Evolutionary conservation across 92 coral and sea anemone species (phyloP), one percentile per base, ranked within the genome.

Genomic region (Actinostola sp.): DNA sequence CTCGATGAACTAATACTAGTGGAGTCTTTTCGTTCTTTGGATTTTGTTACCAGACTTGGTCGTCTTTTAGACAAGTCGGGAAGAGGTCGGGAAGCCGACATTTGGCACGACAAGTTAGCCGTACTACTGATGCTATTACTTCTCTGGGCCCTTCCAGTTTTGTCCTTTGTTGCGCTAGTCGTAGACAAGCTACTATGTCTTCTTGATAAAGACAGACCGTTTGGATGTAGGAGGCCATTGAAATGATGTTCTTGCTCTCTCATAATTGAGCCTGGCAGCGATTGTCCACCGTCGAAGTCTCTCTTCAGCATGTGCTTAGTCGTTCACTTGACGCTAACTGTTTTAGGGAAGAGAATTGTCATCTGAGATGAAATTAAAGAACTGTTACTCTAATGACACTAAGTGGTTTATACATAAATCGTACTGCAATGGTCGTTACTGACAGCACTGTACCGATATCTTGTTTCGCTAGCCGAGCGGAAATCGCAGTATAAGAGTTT

Each of bases 41-140:
- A 52, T 63, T 48, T 67, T 42, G 67, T 56, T 31, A 54, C 44
- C 3, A 86, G 73, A 76, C 92, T 86, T 27, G 92, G 77, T 19
- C 92, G 70, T 64, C 80, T 74, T 61, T 72, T 86, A 1, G 73
- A 21, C 41, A 24, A 0, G 43, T 71, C 77, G 16, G 8, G 19
- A n/a, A n/a, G n/a, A 23, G 77, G 15, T 7, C 43, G 34, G 14
- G 16, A 24, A n/a, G 34, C 41, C 20, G 66, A 4, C 44, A 36
- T 20, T 30, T 62, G 58, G 0, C 8, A 11, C 7, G 26, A 2
- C 8, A n/a, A 0, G 24, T 28, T 51, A 8, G 20, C 35, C 0
- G 59, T 25, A 21, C 50, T 35, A 13, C 61, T 48, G 0, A 24
- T 13, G 17, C 81, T 75, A 35, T 75, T 63, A 19, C 70, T 63